Conservation (phyloP, 2,797 vertebrate genomes). For the Melanotaenia parkinsoni region DNA sequence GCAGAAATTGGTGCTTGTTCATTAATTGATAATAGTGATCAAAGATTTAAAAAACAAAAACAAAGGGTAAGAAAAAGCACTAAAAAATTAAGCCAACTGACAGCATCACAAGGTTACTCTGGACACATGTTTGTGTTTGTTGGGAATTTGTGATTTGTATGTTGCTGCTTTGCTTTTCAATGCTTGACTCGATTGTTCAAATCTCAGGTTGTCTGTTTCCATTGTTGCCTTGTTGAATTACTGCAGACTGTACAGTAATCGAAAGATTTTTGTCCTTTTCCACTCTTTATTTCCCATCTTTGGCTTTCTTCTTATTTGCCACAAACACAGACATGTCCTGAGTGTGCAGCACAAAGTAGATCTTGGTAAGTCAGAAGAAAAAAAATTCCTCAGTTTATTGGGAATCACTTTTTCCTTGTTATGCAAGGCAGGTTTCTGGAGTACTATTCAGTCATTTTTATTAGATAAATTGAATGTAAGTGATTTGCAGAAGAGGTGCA, state of each 20-base stretch:
- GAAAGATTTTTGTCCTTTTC: conserved; percentile 20
- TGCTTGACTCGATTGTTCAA: conserved; percentile 51
- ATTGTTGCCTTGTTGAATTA: conserved; percentile 60
- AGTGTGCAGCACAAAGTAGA: conserved; percentile 4
- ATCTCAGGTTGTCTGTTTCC: conserved; percentile 70
- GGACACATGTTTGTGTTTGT: conserved; percentile 29
- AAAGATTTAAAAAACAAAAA: conserved; percentile 27
- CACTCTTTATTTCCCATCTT: not conserved
- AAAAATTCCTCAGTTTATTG: conserved; percentile 10
- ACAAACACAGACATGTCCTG: not conserved
- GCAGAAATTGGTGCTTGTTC: conserved; percentile 36
- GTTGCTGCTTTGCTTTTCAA: conserved; percentile 55
- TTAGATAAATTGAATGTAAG: conserved; percentile 16
- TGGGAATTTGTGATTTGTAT: conserved; percentile 60
- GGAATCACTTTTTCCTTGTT: conserved; percentile 9
- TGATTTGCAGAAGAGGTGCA: conserved; percentile 10
- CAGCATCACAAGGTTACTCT: conserved; percentile 26
- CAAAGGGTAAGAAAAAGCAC: conserved; percentile 18
- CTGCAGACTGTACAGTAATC: conserved; percentile 44
- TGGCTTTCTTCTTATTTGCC: conserved; percentile 13
- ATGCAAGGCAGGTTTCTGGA: not conserved
- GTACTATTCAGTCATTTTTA: conserved; percentile 15
- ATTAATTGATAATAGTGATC: conserved; percentile 57
- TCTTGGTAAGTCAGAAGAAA: conserved; percentile 2
- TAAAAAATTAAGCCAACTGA: conserved; percentile 60